Evolutionary conservation across 1,140 invertebrate genomes (phyloP).

Genomic region (Wasmannia auropunctata): DNA sequence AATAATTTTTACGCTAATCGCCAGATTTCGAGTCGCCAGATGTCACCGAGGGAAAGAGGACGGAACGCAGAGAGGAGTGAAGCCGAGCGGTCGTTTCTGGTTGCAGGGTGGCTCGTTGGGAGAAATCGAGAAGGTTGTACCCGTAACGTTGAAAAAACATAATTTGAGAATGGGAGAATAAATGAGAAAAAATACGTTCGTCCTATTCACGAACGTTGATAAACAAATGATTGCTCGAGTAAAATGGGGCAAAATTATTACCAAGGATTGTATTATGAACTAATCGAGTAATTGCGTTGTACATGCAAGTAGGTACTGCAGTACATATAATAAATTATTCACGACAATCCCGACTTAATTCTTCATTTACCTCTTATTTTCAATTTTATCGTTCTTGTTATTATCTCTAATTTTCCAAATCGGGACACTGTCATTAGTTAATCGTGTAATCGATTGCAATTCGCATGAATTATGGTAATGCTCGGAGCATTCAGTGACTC

Average conservation of each 20-base stretch:
- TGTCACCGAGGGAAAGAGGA: slow-evolving; percentile 36
- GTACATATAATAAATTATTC: not conserved
- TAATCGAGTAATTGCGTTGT: too few species aligned
- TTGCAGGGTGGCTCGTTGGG: not conserved
- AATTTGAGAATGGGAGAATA: not conserved
- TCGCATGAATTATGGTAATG: slow-evolving; percentile 15
- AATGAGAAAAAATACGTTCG: not conserved
- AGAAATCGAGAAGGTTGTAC: not conserved
- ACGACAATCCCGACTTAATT: not conserved
- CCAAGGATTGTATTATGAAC: not conserved
- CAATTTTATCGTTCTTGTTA: not conserved
- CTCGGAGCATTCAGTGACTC: slow-evolving; percentile 14
- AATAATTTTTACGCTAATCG: slow-evolving; percentile 79
- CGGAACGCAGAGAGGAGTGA: too few species aligned
- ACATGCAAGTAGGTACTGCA: not conserved
- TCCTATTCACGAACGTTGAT: not conserved
- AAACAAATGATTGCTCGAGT: not conserved
- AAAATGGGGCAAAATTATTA: not conserved
- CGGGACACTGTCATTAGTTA: not conserved
- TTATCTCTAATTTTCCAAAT: slow-evolving; percentile 11
- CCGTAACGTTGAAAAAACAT: not conserved
- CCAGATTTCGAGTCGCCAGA: slow-evolving; percentile 70
- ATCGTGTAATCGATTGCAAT: slow-evolving; percentile 24
- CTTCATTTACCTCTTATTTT: not conserved
- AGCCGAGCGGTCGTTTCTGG: not conserved